phyloP scores from a whole-genome alignment of 2,888 invertebrate genomes.

The Strigamia crassipes region DNA sequence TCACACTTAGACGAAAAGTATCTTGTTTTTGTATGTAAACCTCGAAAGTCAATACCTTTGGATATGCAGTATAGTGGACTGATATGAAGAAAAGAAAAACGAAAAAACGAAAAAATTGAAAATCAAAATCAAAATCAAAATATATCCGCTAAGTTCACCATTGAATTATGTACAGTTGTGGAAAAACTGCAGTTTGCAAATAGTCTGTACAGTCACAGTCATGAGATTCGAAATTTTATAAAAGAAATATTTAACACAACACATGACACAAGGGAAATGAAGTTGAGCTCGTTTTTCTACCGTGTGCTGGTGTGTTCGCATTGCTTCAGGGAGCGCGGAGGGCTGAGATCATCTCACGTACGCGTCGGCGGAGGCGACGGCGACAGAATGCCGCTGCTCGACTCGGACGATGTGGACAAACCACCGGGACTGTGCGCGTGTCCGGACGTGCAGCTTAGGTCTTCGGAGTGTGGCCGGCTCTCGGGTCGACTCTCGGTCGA shows the following conservation, averaged over 20 bases:
- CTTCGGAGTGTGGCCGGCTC: constrained; percentile 50
- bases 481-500: constrained; percentile 49
- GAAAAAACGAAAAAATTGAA: not conserved
- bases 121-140: not conserved
- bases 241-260: constrained; percentile 22
- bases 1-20: constrained; percentile 23
- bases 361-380: constrained; percentile 47
- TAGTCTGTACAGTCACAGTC: constrained; percentile 1
- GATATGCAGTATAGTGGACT: not conserved
- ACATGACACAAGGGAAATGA: constrained; percentile 40
- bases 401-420: constrained; percentile 52
- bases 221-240: not conserved
- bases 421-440: constrained; percentile 51
- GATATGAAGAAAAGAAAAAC: not conserved
- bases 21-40: constrained; percentile 4
- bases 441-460: constrained; percentile 51
- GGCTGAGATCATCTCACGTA: constrained; percentile 44
- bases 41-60: constrained; percentile 12
- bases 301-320: constrained; percentile 36
- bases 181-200: not conserved
- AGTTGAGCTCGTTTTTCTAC: constrained; percentile 42
- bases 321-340: constrained; percentile 22
- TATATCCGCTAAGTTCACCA: not conserved
- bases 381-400: constrained; percentile 49
- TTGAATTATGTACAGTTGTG: constrained; percentile 24